Base-by-base conservation (phyloP, 2,797 vertebrate genomes). In the Threskiornis aethiopicus region DNA sequence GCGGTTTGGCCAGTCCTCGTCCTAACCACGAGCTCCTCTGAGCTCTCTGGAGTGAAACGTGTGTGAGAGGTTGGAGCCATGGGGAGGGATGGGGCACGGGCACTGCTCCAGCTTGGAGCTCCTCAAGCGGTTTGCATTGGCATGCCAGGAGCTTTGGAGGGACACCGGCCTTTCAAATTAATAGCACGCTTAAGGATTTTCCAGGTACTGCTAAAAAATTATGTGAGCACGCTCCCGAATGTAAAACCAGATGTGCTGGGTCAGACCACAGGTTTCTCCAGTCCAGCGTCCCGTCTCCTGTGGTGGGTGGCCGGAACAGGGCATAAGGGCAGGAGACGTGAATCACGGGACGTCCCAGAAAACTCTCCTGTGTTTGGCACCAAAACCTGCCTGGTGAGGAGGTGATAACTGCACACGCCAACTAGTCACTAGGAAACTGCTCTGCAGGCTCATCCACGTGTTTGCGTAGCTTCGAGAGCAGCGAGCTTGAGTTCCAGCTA, bases 181-280 rank as follows among this genome's bases (percentile, higher is more conserved):
- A 92, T 85, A 96, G 87, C 67, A 82, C 9, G 2, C 84, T 94
- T 95, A 93, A 90, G 81, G 73, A 79, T 95, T 92, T 95, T 91
- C 96, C 93, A 93, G 81, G 96, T 96, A 95, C 81, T 90, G 90
- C 84, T 91, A 93, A 84, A 96, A 93, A 96, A 85, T 80, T 87
- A 87, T 14, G 21, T 66, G 92, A 93, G 81, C 44, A 11, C 3
- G 3, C 55, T 93, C 84, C 75, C 77, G 76, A 89, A 89, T n/a
- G 42, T 79, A 81, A 94, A 95, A 95, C 81, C 92, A 94, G 83
- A 95, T 81, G 90, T 95, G 79, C 79, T 2, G 85, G 67, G 90
- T 87, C 61, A 83, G 69, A 90, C 88, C 72, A 28, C 65, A 83
- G 66, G 65, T 84, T 85, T 84, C 57, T 88, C 37, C 1, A 47